phyloP scores from a whole-genome alignment of 2,113 vertebrate species.

The Lampris incognitus region DNA sequence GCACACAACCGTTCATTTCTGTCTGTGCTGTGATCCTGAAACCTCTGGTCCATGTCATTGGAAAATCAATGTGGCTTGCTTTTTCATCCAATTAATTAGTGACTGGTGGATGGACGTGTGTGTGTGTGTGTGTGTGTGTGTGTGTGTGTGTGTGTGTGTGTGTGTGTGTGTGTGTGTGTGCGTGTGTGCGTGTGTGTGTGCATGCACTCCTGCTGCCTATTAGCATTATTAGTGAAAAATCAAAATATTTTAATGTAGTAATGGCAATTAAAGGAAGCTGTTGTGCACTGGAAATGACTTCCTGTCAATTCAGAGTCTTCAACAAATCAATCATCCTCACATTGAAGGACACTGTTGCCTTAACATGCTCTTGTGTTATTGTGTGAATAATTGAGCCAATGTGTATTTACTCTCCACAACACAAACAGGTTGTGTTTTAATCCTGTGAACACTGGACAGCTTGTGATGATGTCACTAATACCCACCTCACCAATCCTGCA shows the following conservation, averaged over 20 bases:
- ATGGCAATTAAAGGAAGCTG: not conserved
- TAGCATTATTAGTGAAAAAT: not conserved
- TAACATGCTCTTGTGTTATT: not conserved
- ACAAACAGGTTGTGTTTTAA: constrained; percentile 30
- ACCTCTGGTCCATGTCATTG: constrained; percentile 69
- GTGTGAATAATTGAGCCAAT: constrained; percentile 3
- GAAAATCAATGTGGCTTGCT: constrained; percentile 74
- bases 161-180: constrained; percentile 12
- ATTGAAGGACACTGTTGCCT: not conserved
- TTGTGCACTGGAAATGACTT: not conserved
- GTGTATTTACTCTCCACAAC: constrained; percentile 21
- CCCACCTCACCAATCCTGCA: constrained; percentile 38
- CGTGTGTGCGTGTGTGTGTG: constrained; percentile 4
- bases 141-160: constrained; percentile 25
- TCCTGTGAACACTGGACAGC: constrained; percentile 46
- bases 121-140: constrained; percentile 42
- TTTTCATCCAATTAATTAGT: constrained; percentile 80
- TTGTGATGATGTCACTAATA: constrained; percentile 66
- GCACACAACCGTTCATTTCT: constrained; percentile 23
- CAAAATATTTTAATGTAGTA: not conserved
- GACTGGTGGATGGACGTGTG: constrained; percentile 58
- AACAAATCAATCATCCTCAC: not conserved
- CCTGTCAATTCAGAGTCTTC: not conserved
- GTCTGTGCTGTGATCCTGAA: constrained; percentile 67
- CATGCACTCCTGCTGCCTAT: not conserved